Conservation (phyloP, 2,888 invertebrate genomes). For the Cephus sareptanus region DNA sequence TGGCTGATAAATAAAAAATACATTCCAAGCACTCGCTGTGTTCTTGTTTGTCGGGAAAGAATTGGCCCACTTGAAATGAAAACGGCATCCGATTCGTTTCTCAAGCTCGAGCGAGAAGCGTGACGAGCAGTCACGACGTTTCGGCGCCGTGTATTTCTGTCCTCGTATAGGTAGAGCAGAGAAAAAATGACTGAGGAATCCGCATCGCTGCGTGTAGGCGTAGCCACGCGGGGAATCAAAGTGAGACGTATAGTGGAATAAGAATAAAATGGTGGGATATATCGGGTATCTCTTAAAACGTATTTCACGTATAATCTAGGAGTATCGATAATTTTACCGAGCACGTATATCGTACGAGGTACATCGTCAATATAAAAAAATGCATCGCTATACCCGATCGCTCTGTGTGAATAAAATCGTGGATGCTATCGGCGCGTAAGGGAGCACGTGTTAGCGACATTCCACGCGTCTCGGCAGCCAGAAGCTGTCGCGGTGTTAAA, state of each 20-base stretch:
- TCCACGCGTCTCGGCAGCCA: constrained; percentile 48
- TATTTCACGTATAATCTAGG: neutral
- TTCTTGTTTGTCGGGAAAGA: neutral
- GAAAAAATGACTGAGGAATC: neutral
- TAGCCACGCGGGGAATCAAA: neutral
- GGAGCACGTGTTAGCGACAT: constrained; percentile 33
- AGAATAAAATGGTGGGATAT: neutral
- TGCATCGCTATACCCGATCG: neutral
- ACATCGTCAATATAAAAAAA: neutral
- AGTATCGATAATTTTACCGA: neutral
- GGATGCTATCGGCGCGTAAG: neutral
- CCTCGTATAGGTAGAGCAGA: constrained; percentile 14
- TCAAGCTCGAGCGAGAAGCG: neutral
- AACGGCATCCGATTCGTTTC: neutral
- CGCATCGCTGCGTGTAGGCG: neutral
- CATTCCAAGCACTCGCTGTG: neutral
- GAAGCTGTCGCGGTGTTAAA: constrained; percentile 50
- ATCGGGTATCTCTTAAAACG: neutral
- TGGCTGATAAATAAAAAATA: neutral
- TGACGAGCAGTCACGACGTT: neutral
- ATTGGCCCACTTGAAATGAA: too few relatives aligned
- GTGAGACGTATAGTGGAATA: neutral
- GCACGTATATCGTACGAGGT: too few relatives aligned
- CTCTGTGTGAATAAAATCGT: neutral
- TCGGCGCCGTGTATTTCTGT: constrained; percentile 1